These are phyloP conservation scores for Phoxinus dragarum DNA, from an alignment of 2,797 vertebrate genomes.

Conservation along the genomic window DNA sequence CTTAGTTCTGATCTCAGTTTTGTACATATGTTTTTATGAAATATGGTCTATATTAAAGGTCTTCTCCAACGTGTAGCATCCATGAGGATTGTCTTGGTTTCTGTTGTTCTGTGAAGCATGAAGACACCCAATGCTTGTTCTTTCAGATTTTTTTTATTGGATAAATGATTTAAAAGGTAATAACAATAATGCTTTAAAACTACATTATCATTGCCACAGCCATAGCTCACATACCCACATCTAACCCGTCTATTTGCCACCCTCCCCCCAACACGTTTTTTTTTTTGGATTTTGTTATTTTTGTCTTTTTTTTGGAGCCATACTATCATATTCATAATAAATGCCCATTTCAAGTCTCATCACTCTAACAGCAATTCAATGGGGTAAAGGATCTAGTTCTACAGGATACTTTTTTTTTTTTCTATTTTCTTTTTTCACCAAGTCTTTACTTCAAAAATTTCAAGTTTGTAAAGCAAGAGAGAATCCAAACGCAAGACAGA, in stretches of 20 bases:
- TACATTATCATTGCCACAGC: slow-evolving; percentile 97
- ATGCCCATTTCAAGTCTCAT: slow-evolving; percentile 95
- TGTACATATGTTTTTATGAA: slow-evolving; percentile 69
- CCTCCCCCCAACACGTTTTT: slow-evolving; percentile 59
- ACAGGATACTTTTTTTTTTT: slow-evolving; percentile 72
- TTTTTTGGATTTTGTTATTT: slow-evolving; percentile 59
- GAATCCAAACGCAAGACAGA: slow-evolving; percentile 56
- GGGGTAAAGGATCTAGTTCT: slow-evolving; percentile 90
- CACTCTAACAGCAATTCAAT: slow-evolving; percentile 97
- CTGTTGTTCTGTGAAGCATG: not conserved
- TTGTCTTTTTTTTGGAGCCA: slow-evolving; percentile 77
- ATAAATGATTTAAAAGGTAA: slow-evolving; percentile 99
- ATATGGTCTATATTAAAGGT: slow-evolving; percentile 74
- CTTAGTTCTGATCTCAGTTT: slow-evolving; percentile 61
- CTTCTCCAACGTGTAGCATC: slow-evolving; percentile 6
- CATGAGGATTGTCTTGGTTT: not conserved
- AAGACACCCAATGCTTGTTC: slow-evolving; percentile 61
- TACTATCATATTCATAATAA: slow-evolving; percentile 84
- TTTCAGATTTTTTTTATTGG: slow-evolving; percentile 97
- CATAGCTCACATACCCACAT: slow-evolving; percentile 94
- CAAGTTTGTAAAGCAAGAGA: slow-evolving; percentile 85
- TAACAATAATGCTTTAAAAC: slow-evolving; percentile 99
- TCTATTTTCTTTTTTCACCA: slow-evolving; percentile 63
- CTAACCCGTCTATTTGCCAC: slow-evolving; percentile 85
- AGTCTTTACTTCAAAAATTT: slow-evolving; percentile 80